Evolutionary conservation across 2,888 invertebrate species (phyloP), one percentile per base, ranked within the genome.

Genomic region (Orchesella flavescens): DNA sequence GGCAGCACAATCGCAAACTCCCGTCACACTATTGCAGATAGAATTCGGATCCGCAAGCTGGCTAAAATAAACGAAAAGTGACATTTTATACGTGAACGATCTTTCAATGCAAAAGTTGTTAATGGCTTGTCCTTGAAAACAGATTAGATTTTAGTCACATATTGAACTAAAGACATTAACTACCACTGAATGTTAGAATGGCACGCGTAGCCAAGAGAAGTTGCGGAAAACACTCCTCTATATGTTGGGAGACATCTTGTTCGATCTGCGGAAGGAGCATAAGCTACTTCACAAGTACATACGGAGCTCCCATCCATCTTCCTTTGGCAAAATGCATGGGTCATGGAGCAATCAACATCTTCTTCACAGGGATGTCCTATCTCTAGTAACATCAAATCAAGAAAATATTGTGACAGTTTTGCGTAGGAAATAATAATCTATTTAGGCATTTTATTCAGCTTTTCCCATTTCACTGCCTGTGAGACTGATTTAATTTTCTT

Each of bases 41-140:
- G 96, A 94, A 89, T 94, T 92, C 0, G 94, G 92, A 91, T 97
- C 97, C 9, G 96, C 93, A 88, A 93, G 92, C 89, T 93, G 93
- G 89, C 81, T 81, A 24, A 46, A 61, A 61, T 15, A 55, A 34
- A 34, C 34, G 34, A 7, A 34, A 34, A 34, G 7, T n/a, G n/a
- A n/a, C n/a, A n/a, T n/a, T n/a, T n/a, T n/a, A n/a, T n/a, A n/a
- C n/a, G n/a, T n/a, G n/a, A n/a, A n/a, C n/a, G n/a, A n/a, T n/a
- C 7, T 72, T 71, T 46, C n/a, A 44, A n/a, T 44, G 66, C 43
- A 44, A 66, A n/a, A 34, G 7, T 4, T 34, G 34, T 7, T 34
- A 34, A 34, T 34, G 3, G 34, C 2, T 7, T 34, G 34, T 34
- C 3, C 34, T 63, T 43, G 15, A n/a, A n/a, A 46, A 24, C 15